phyloP scores from a whole-genome alignment of 2,113 vertebrate genomes.

The Pollachius pollachius region DNA sequence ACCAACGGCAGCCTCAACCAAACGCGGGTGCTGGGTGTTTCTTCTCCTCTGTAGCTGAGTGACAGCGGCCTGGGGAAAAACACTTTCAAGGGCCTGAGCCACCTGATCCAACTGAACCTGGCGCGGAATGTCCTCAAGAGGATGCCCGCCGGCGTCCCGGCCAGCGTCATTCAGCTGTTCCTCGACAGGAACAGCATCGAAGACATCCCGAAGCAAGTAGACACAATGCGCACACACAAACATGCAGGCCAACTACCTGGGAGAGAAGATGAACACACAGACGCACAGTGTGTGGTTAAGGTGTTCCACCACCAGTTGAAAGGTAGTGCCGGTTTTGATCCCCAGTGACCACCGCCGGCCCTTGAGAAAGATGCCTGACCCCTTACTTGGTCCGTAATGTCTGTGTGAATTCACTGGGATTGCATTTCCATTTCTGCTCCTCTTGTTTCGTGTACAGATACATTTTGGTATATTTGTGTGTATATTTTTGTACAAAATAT shows the following conservation, averaged over 20 bases:
- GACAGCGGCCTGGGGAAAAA: constrained; percentile 85
- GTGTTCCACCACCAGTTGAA: too few species aligned
- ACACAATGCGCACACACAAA: neutral
- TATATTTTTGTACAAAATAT: too few species aligned
- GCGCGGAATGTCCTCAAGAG: constrained; percentile 88
- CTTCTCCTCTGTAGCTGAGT: constrained; percentile 58
- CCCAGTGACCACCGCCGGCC: too few species aligned
- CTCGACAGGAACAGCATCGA: constrained; percentile 92
- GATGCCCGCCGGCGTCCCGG: constrained; percentile 88
- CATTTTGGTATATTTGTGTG: too few species aligned
- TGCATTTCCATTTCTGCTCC: too few species aligned
- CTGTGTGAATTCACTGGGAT: too few species aligned
- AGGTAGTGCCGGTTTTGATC: too few species aligned
- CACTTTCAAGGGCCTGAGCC: constrained; percentile 89
- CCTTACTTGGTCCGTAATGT: too few species aligned
- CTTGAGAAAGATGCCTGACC: too few species aligned
- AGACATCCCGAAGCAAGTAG: constrained; percentile 80
- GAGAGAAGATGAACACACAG: neutral
- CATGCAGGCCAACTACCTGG: neutral
- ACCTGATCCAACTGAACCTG: constrained; percentile 93
- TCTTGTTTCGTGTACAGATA: too few species aligned
- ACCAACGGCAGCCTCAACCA: neutral
- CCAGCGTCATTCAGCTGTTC: constrained; percentile 86
- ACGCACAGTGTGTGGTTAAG: neutral
- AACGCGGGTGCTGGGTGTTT: neutral